phyloP scores from a whole-genome alignment of 1,140 invertebrate genomes.

The Drosophila quadrilineata region DNA sequence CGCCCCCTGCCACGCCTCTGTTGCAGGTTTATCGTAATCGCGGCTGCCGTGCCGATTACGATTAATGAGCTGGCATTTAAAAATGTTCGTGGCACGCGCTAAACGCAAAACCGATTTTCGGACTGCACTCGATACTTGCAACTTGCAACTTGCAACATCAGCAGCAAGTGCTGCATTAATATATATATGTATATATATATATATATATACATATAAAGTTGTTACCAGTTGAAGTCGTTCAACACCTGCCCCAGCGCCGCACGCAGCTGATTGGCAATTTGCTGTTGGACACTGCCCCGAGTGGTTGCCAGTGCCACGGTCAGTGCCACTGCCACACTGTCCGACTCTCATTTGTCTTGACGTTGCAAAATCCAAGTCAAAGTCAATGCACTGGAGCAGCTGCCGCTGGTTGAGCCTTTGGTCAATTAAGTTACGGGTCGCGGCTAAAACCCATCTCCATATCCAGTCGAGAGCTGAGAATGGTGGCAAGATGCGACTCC shows the following conservation, averaged over 20 bases:
- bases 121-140: not conserved
- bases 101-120: constrained; percentile 34
- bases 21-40: constrained; percentile 18
- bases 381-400: constrained; percentile 41
- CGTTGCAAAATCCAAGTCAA: constrained; percentile 31
- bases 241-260: constrained; percentile 68
- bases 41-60: constrained; percentile 54
- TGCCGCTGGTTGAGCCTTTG: constrained; percentile 27
- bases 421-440: constrained; percentile 42
- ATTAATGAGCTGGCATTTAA: constrained; percentile 74
- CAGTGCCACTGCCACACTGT: too few relatives aligned
- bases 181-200: not conserved
- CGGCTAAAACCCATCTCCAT: constrained; percentile 25
- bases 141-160: not conserved
- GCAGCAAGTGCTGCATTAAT: too few relatives aligned
- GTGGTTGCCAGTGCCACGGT: too few relatives aligned
- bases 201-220: constrained; percentile 50
- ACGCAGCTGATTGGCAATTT: constrained; percentile 74
- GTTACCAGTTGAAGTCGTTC: constrained; percentile 49
- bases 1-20: constrained; percentile 9
- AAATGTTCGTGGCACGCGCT: constrained; percentile 66
- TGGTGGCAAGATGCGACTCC: too few relatives aligned
- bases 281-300: too few relatives aligned
- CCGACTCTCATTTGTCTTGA: constrained; percentile 32
- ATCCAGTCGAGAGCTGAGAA: too few relatives aligned